phyloP scores from a whole-genome alignment of 30 jellyfish, hydroid and myxozoan species.

The Pseudorhiza aurosa region DNA sequence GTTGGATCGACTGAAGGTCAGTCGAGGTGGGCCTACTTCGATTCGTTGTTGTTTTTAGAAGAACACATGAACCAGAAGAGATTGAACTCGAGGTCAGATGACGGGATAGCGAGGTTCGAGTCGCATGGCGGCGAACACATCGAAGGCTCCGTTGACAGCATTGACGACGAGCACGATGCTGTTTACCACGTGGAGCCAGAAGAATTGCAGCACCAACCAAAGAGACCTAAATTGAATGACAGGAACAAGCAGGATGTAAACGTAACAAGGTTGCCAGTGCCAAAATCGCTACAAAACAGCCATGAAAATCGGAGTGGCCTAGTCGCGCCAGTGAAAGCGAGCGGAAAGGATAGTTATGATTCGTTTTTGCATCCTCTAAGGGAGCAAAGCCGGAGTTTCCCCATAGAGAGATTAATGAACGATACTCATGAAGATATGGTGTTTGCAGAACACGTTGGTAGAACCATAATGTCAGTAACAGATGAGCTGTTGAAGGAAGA shows the following conservation, averaged over 20 bases:
- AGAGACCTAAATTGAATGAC: slow-evolving; percentile 30
- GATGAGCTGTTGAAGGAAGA: slow-evolving; percentile 71
- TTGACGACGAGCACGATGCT: slow-evolving; percentile 25
- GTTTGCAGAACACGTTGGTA: slow-evolving; percentile 73
- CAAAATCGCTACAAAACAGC: background rate
- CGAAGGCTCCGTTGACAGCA: slow-evolving; percentile 11
- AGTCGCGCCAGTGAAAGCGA: background rate
- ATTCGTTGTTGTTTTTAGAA: slow-evolving; percentile 55
- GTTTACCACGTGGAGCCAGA: slow-evolving; percentile 20
- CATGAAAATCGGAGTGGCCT: background rate
- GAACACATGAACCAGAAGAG: slow-evolving; percentile 69
- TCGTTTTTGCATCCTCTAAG: background rate
- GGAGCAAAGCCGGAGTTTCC: background rate
- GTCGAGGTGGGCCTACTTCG: slow-evolving; percentile 78
- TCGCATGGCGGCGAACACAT: slow-evolving; percentile 34
- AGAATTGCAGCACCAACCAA: background rate
- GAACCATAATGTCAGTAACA: slow-evolving; percentile 43
- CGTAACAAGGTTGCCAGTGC: background rate
- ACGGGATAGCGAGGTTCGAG: slow-evolving; percentile 27
- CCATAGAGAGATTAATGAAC: background rate
- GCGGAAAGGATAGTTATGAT: background rate
- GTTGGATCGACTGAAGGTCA: slow-evolving; percentile 39
- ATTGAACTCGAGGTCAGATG: slow-evolving; percentile 53
- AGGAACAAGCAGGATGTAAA: slow-evolving; percentile 39
- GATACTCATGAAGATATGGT: slow-evolving; percentile 60